These are phyloP conservation scores for Ornithorhynchus anatinus DNA, from an alignment of 2,113 vertebrate species.

Conservation along the genomic window DNA sequence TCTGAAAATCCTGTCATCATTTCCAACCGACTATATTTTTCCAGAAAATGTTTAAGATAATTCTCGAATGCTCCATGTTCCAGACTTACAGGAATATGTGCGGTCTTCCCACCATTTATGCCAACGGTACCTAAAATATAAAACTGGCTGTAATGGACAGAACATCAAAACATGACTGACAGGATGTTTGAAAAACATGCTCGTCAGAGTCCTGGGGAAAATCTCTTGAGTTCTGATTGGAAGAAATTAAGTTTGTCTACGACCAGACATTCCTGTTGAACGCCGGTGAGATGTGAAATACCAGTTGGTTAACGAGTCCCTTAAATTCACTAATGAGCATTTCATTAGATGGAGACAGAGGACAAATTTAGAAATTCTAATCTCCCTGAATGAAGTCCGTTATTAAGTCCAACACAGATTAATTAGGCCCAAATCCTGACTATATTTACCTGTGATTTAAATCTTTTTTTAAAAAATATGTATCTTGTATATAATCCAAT, in stretches of 20 bases:
- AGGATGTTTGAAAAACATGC: background rate
- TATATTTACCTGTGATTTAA: no score
- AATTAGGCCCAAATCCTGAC: no score
- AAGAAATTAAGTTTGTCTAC: background rate
- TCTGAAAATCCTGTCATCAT: background rate
- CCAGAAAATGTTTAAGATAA: background rate
- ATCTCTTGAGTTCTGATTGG: background rate
- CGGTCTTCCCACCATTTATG: background rate
- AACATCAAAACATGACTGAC: background rate
- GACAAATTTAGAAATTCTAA: no score
- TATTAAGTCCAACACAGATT: no score
- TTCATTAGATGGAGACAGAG: slow-evolving; percentile 1
- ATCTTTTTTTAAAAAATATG: no score
- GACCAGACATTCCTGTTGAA: background rate
- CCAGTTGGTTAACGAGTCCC: background rate
- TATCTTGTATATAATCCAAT: no score
- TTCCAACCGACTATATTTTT: background rate
- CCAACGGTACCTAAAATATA: background rate
- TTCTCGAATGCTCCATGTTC: background rate
- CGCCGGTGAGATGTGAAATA: background rate
- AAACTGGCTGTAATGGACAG: background rate
- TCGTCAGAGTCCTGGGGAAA: background rate
- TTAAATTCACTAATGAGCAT: background rate
- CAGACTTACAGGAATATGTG: background rate
- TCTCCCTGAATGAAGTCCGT: no score